phyloP scores from a whole-genome alignment of 2,888 invertebrate genomes.

The Hyalella azteca region DNA sequence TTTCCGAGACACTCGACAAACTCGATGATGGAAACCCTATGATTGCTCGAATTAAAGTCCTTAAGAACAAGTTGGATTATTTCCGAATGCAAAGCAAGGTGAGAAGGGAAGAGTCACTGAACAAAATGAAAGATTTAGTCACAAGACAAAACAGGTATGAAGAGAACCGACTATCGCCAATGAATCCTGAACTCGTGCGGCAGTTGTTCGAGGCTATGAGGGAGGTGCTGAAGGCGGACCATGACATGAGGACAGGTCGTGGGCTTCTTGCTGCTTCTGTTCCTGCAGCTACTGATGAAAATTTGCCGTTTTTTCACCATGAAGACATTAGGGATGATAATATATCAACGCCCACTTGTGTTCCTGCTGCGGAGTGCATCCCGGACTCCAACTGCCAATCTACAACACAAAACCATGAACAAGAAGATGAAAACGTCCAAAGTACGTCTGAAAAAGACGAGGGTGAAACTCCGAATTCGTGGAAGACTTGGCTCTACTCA shows the following conservation, averaged over 20 bases:
- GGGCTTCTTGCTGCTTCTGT: slow-evolving; percentile 23
- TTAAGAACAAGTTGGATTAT: slow-evolving; percentile 41
- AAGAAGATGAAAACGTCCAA: too few species aligned
- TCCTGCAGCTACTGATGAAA: too few species aligned
- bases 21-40: slow-evolving; percentile 19
- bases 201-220: slow-evolving; percentile 48
- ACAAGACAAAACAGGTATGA: slow-evolving; percentile 44
- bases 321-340: too few species aligned
- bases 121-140: slow-evolving; percentile 47
- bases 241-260: slow-evolving; percentile 55
- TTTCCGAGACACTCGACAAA: background rate
- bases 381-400: too few species aligned
- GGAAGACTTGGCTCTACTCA: slow-evolving; percentile 15
- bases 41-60: slow-evolving; percentile 33
- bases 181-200: slow-evolving; percentile 40
- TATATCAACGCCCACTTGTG: too few species aligned
- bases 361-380: too few species aligned
- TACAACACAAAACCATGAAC: too few species aligned
- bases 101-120: slow-evolving; percentile 45
- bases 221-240: slow-evolving; percentile 53
- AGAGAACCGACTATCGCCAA: slow-evolving; percentile 36
- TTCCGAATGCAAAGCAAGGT: slow-evolving; percentile 43
- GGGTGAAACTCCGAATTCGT: background rate
- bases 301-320: too few species aligned
- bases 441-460: too few species aligned